A percentile compares a stretch with the other conserved stretches of the same genome.
Evolutionary conservation across 1,140 invertebrate genomes (phyloP).

Genomic region (Drosophila lacertosa): DNA sequence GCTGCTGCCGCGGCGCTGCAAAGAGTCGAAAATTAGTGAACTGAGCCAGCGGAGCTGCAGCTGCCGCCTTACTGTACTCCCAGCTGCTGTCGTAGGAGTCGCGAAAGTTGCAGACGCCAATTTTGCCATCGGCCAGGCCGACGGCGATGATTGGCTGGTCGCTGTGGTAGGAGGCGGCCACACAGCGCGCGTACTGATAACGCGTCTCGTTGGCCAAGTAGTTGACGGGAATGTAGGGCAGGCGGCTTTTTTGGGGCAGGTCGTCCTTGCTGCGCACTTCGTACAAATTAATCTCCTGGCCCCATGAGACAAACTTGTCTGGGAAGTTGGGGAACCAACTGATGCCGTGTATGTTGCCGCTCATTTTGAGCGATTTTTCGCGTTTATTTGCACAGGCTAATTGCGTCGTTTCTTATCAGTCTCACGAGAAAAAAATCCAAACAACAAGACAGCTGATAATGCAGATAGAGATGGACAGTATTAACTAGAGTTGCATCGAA

Average conservation of each 20-base stretch:
- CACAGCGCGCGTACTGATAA: slow-evolving; percentile 81
- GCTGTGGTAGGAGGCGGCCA: slow-evolving; percentile 76
- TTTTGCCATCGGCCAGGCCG: slow-evolving; percentile 93
- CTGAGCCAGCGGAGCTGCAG: no score
- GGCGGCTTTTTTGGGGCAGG: slow-evolving; percentile 53
- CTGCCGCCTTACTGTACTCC: slow-evolving; percentile 73
- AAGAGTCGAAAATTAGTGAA: not conserved
- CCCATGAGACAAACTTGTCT: slow-evolving; percentile 94
- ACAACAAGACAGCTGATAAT: slow-evolving; percentile 36
- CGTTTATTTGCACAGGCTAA: slow-evolving; percentile 28
- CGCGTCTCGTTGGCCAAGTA: slow-evolving; percentile 74
- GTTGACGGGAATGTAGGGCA: slow-evolving; percentile 71
- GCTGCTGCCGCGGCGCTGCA: slow-evolving; percentile 90
- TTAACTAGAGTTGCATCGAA: not conserved
- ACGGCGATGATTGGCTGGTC: slow-evolving; percentile 91
- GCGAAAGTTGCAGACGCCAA: slow-evolving; percentile 91
- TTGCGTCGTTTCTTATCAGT: slow-evolving; percentile 76
- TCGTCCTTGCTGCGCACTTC: slow-evolving; percentile 86
- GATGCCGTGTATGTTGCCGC: slow-evolving; percentile 87
- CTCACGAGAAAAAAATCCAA: slow-evolving; percentile 39
- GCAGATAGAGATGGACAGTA: slow-evolving; percentile 20
- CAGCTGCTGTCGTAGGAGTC: slow-evolving; percentile 85
- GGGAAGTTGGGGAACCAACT: slow-evolving; percentile 91
- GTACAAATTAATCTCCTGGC: slow-evolving; percentile 92
- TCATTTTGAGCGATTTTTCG: slow-evolving; percentile 56